A percentile compares a stretch with the other conserved stretches of the same genome.
phyloP scores from a whole-genome alignment of 2,113 vertebrate species.

The Casuarius casuarius region DNA sequence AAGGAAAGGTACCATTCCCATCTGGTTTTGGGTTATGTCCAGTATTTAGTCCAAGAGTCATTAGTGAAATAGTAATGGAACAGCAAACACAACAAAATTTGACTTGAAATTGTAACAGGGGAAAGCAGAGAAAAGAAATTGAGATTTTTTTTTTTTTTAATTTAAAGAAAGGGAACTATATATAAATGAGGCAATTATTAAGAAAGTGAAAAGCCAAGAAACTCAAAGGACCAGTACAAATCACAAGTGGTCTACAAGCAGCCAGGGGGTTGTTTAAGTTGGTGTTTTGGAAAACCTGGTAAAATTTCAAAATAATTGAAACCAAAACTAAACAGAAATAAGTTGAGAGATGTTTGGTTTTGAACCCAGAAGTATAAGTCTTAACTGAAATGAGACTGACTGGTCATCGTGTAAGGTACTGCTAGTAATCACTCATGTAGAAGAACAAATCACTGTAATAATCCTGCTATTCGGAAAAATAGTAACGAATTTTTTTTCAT shows the following conservation, averaged over 20 bases:
- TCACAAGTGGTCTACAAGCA: background rate
- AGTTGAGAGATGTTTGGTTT: too few relatives aligned
- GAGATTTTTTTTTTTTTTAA: background rate
- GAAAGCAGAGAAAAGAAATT: background rate
- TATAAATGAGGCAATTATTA: background rate
- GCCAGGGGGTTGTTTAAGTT: background rate
- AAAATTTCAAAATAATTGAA: background rate
- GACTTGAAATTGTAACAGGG: background rate
- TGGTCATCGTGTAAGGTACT: background rate
- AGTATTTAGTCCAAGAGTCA: background rate
- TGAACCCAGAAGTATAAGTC: background rate
- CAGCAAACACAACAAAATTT: background rate
- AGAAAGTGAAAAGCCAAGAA: background rate
- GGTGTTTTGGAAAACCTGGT: background rate
- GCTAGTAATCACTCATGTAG: background rate
- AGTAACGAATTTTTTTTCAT: background rate
- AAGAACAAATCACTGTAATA: background rate
- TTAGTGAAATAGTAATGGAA: background rate
- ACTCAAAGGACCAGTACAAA: background rate
- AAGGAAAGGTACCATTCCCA: background rate
- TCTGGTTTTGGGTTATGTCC: background rate
- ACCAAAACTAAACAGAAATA: background rate
- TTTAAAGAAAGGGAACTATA: background rate
- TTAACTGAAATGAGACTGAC: background rate
- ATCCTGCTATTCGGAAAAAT: background rate